Conservation (phyloP, 2,797 vertebrate species). For the Microctenopoma lineatum region DNA sequence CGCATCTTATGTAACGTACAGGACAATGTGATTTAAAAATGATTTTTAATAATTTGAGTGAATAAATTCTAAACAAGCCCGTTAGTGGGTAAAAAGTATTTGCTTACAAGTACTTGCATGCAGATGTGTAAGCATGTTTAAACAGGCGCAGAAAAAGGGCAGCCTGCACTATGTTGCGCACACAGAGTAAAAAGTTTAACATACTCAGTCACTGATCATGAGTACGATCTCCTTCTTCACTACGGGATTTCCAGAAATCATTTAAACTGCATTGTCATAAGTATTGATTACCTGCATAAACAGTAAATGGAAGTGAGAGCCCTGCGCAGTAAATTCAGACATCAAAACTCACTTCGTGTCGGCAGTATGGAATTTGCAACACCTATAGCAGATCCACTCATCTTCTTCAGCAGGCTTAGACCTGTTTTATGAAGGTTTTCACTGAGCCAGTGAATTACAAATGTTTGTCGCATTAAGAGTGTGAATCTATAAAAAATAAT, state of each 20-base stretch:
- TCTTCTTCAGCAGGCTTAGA: slow-evolving; percentile 25
- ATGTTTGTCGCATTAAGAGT: neutral
- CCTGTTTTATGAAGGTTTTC: slow-evolving; percentile 10
- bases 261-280: neutral
- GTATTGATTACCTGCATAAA: neutral
- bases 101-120: slow-evolving; percentile 31
- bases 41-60: too few species aligned
- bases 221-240: neutral
- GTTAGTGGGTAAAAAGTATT: neutral
- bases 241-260: neutral
- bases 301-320: neutral
- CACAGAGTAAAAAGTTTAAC: neutral
- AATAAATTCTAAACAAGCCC: neutral
- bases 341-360: neutral
- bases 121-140: slow-evolving; percentile 35
- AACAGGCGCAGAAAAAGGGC: slow-evolving; percentile 53
- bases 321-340: neutral
- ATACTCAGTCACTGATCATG: neutral
- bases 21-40: too few species aligned
- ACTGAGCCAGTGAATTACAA: neutral
- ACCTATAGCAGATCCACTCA: slow-evolving; percentile 8
- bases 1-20: too few species aligned
- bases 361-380: slow-evolving; percentile 4
- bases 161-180: neutral
- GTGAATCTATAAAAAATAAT: neutral